These are phyloP conservation scores for Ennomos erosarius DNA, from an alignment of 2,888 invertebrate species.

Conservation along the genomic window DNA sequence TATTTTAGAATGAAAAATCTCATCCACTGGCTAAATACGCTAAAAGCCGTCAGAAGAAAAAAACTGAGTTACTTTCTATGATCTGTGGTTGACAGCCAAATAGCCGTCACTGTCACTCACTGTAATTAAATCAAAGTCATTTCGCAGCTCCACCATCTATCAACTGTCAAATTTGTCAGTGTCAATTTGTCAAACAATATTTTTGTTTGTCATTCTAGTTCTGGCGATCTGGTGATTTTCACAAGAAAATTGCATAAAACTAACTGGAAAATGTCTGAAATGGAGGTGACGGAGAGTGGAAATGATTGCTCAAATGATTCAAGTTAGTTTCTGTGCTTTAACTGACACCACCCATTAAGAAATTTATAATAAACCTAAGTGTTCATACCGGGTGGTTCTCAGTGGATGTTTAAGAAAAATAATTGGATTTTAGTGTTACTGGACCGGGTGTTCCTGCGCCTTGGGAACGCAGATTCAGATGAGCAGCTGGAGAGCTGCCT, in stretches of 20 bases:
- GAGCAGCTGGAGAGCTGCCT: constrained; percentile 94
- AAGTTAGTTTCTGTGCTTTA: constrained; percentile 56
- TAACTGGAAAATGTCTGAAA: constrained; percentile 70
- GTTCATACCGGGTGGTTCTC: constrained; percentile 30
- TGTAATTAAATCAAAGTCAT: too few relatives aligned
- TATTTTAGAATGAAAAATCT: too few relatives aligned
- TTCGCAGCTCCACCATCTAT: too few relatives aligned
- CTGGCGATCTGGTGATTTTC: constrained; percentile 13
- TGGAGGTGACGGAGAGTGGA: constrained; percentile 73
- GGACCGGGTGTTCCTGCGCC: constrained; percentile 94
- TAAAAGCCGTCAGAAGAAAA: too few relatives aligned
- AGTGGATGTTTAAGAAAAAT: too few relatives aligned
- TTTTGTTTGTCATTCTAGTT: constrained; percentile 43
- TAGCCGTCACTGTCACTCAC: too few relatives aligned
- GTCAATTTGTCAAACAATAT: constrained; percentile 26
- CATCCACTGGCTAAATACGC: too few relatives aligned
- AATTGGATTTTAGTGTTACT: constrained; percentile 87
- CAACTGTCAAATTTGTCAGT: too few relatives aligned
- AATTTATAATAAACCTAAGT: constrained; percentile 37
- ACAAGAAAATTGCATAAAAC: background rate
- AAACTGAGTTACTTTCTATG: too few relatives aligned
- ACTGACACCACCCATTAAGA: background rate
- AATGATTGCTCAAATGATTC: constrained; percentile 77
- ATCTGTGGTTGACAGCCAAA: too few relatives aligned
- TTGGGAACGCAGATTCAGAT: constrained; percentile 95